A percentile compares a stretch with the other conserved stretches of the same genome.
Conservation (phyloP, 1,140 invertebrate genomes). For the Drosophila nebulosa region DNA sequence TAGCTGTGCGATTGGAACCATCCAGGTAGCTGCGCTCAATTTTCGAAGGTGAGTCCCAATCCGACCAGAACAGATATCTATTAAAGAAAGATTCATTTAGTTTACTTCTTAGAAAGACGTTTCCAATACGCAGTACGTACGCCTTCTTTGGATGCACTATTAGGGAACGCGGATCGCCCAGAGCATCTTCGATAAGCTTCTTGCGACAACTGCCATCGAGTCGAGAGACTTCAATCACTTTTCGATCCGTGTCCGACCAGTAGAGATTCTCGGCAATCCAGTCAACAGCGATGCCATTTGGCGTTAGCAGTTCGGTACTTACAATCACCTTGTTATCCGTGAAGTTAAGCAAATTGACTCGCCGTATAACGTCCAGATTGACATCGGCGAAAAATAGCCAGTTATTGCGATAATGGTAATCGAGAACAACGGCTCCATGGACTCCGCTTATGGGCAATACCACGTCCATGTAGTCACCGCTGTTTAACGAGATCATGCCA, state of each 20-base stretch:
- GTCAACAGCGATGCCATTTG: constrained; percentile 92
- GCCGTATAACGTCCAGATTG: constrained; percentile 85
- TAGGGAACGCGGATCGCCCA: constrained; percentile 89
- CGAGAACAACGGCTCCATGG: constrained; percentile 91
- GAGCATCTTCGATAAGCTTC: constrained; percentile 84
- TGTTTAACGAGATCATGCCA: constrained; percentile 91
- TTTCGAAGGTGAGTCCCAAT: constrained; percentile 91
- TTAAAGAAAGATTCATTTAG: background rate
- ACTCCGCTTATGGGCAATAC: constrained; percentile 90
- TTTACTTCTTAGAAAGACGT: background rate
- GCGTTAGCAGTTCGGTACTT: constrained; percentile 84
- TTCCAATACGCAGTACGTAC: constrained; percentile 80
- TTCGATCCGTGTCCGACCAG: constrained; percentile 92
- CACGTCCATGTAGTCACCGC: constrained; percentile 91
- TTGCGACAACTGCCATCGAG: constrained; percentile 91
- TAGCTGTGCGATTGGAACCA: constrained; percentile 87
- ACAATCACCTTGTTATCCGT: constrained; percentile 85
- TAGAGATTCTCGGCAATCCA: constrained; percentile 95
- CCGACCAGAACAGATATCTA: constrained; percentile 94
- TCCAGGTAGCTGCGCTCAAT: constrained; percentile 94
- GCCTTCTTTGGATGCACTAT: constrained; percentile 89
- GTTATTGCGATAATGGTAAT: constrained; percentile 93
- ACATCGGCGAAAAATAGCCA: constrained; percentile 93
- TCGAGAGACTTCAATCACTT: constrained; percentile 91
- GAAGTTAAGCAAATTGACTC: constrained; percentile 86